Evolutionary conservation across 2,797 vertebrate species (phyloP).

Genomic region (Spinus olivaceus): DNA sequence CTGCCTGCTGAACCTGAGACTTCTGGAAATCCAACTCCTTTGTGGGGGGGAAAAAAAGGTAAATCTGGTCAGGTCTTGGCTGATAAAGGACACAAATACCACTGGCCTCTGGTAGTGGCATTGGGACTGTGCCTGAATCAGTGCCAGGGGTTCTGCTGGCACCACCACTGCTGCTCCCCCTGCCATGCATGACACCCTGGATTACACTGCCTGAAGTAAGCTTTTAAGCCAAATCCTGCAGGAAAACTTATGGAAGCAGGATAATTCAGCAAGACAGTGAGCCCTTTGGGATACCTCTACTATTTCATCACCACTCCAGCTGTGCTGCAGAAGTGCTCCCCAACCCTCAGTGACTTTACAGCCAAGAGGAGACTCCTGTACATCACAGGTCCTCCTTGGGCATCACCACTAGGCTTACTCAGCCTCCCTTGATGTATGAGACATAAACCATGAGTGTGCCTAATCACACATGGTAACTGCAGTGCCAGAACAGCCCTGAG

Average conservation of each 20-base stretch:
- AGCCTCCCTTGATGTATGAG: background rate
- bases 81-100: background rate
- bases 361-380: background rate
- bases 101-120: accelerated
- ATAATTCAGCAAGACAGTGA: background rate
- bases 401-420: background rate
- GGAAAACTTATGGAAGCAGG: background rate
- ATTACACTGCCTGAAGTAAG: background rate
- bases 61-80: background rate
- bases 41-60: background rate
- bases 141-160: background rate
- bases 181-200: accelerated
- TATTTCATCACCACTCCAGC: background rate
- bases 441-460: background rate
- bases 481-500: background rate
- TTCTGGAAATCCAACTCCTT: constrained; percentile 97
- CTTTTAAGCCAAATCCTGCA: background rate
- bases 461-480: background rate
- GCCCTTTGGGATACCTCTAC: background rate
- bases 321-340: background rate
- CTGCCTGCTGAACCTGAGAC: constrained; percentile 81
- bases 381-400: background rate
- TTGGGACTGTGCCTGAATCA: background rate
- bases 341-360: background rate
- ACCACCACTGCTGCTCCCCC: background rate